phyloP scores from a whole-genome alignment of 1,140 invertebrate genomes.

The Thrips palmi region DNA sequence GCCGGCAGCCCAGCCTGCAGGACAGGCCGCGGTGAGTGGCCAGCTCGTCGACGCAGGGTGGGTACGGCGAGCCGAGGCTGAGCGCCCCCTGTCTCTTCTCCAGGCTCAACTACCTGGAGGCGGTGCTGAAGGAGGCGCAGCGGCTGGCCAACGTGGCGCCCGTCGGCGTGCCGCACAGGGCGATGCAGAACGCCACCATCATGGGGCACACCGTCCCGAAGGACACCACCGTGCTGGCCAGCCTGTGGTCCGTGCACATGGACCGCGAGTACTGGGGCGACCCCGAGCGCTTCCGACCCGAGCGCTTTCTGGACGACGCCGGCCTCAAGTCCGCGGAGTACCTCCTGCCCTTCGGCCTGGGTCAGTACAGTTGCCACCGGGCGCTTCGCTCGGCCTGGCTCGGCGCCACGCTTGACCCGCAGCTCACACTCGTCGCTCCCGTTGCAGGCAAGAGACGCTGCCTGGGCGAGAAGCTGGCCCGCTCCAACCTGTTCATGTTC shows the following conservation, averaged over 20 bases:
- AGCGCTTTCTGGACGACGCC: conserved; percentile 37
- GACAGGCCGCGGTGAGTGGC: conserved; percentile 39
- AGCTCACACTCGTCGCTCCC: conserved; percentile 8
- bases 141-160: conserved; percentile 37
- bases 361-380: too few species aligned
- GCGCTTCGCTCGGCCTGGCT: conserved; percentile 1
- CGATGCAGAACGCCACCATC: conserved; percentile 30
- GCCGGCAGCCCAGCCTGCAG: conserved; percentile 30
- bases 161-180: conserved; percentile 38
- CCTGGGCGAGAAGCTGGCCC: conserved; percentile 54
- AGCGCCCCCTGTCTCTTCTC: too few species aligned
- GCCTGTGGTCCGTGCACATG: conserved; percentile 39
- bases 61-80: too few species aligned
- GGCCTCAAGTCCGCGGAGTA: conserved; percentile 31
- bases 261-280: conserved; percentile 41
- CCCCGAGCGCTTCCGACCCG: conserved; percentile 48
- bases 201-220: conserved; percentile 40
- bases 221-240: conserved; percentile 40
- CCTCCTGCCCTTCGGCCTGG: conserved; percentile 46
- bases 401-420: too few species aligned
- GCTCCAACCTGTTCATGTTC: conserved; percentile 49
- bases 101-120: conserved; percentile 39
- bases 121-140: conserved; percentile 37
- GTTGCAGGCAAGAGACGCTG: conserved; percentile 51
- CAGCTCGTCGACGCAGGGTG: too few species aligned